Conservation (phyloP, 2,888 invertebrate species). For the Biston stratarius region DNA sequence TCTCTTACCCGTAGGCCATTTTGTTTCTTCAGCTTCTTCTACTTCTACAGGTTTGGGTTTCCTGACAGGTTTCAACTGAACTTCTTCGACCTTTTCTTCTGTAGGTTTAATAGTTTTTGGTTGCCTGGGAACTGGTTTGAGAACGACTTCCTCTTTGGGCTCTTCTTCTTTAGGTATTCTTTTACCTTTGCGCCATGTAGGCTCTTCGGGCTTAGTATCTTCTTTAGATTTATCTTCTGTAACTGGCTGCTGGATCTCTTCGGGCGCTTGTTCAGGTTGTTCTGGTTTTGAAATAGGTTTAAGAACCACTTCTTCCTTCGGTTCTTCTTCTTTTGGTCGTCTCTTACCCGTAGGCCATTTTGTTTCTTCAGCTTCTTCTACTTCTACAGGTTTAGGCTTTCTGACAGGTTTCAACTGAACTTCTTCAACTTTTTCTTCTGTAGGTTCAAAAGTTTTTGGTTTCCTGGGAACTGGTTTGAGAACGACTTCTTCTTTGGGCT, state of each 20-base stretch:
- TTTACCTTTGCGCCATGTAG: slow-evolving; percentile 57
- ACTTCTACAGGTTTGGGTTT: slow-evolving; percentile 51
- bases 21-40: slow-evolving; percentile 68
- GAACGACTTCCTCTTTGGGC: slow-evolving; percentile 48
- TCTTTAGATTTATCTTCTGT: slow-evolving; percentile 53
- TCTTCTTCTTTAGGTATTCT: slow-evolving; percentile 52
- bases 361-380: slow-evolving; percentile 59
- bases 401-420: slow-evolving; percentile 62
- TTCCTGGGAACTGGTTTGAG: slow-evolving; percentile 56
- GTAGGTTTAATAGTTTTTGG: slow-evolving; percentile 33
- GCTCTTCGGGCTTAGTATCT: slow-evolving; percentile 55
- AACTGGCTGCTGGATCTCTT: slow-evolving; percentile 62
- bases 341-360: slow-evolving; percentile 60
- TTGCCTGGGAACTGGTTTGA: slow-evolving; percentile 54
- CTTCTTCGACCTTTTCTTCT: slow-evolving; percentile 73
- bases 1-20: slow-evolving; percentile 51
- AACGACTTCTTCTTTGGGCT: slow-evolving; percentile 23
- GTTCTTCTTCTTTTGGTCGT: slow-evolving; percentile 66
- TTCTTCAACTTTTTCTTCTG: slow-evolving; percentile 46
- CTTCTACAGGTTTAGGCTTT: slow-evolving; percentile 68
- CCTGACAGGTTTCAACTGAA: slow-evolving; percentile 53
- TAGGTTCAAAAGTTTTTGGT: slow-evolving; percentile 46
- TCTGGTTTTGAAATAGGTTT: slow-evolving; percentile 72
- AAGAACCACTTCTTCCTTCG: slow-evolving; percentile 65
- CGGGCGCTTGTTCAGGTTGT: slow-evolving; percentile 61